These are phyloP conservation scores for Sinohyriopsis cumingii DNA, from an alignment of 2,888 invertebrate species.

Conservation along the genomic window DNA sequence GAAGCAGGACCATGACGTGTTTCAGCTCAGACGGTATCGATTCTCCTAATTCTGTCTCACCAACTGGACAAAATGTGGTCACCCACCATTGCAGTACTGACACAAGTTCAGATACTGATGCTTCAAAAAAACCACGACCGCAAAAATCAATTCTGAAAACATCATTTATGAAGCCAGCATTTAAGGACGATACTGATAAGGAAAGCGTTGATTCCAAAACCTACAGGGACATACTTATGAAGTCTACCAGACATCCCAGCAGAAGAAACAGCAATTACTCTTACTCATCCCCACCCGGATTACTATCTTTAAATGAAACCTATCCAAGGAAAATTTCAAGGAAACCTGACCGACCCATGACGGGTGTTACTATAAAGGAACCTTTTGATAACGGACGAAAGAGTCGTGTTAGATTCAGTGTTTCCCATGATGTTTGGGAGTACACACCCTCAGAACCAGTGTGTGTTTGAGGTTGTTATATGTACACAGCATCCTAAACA, in stretches of 20 bases:
- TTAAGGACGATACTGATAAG: no score
- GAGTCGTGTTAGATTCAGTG: conserved; percentile 18
- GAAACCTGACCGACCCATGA: no score
- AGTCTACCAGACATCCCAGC: no score
- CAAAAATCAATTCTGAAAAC: conserved; percentile 32
- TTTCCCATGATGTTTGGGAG: conserved; percentile 27
- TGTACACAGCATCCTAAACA: no score
- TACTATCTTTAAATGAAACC: no score
- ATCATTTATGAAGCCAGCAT: no score
- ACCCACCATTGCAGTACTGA: background rate
- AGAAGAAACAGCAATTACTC: no score
- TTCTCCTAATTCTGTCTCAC: background rate
- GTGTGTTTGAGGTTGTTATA: background rate
- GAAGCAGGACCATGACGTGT: background rate
- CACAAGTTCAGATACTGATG: background rate
- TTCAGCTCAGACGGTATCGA: background rate
- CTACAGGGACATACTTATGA: no score
- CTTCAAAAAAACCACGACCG: conserved; percentile 9
- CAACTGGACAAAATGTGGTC: background rate
- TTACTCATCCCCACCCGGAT: no score
- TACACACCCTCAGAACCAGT: conserved; percentile 31
- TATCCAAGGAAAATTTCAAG: no score
- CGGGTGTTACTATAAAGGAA: no score
- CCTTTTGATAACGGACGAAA: background rate
- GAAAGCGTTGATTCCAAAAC: no score